These are phyloP conservation scores for Octodonta nipae DNA, from an alignment of 2,888 invertebrate genomes.

Conservation along the genomic window DNA sequence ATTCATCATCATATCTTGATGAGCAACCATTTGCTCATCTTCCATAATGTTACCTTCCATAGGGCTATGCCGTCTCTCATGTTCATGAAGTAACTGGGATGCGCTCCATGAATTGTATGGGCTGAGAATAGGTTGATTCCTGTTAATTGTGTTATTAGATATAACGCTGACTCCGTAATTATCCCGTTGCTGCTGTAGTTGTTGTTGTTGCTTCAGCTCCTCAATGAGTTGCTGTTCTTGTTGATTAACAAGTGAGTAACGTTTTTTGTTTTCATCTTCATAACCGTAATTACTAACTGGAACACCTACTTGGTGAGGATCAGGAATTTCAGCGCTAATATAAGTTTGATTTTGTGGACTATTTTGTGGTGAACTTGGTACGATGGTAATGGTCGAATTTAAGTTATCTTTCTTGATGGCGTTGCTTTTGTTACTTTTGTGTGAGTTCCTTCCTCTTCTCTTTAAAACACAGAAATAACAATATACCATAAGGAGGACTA, in stretches of 20 bases:
- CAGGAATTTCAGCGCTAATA: conserved; percentile 27
- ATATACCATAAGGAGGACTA: conserved; percentile 35
- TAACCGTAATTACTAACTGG: conserved; percentile 34
- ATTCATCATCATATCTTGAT: conserved; percentile 24
- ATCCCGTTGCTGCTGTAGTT: conserved; percentile 23
- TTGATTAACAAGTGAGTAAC: conserved; percentile 37
- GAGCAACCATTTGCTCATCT: conserved; percentile 25
- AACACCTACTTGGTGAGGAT: conserved; percentile 36
- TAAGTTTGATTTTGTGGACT: conserved; percentile 23
- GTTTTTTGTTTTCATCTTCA: conserved; percentile 38
- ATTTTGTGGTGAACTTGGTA: conserved; percentile 32
- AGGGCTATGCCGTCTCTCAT: conserved; percentile 43
- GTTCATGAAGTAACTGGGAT: conserved; percentile 44
- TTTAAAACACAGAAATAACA: conserved; percentile 40
- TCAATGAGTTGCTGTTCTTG: conserved; percentile 37
- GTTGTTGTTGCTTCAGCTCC: conserved; percentile 35
- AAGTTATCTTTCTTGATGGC: conserved; percentile 31
- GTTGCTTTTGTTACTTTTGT: conserved; percentile 23
- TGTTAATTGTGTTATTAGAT: conserved; percentile 33
- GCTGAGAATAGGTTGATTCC: conserved; percentile 35
- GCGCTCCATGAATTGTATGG: conserved; percentile 49
- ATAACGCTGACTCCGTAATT: conserved; percentile 32
- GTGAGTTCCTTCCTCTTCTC: conserved; percentile 25
- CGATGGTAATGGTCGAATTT: conserved; percentile 35
- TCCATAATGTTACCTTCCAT: conserved; percentile 25